These are phyloP conservation scores for Adelphocoris suturalis DNA, from an alignment of 2,888 invertebrate genomes.

Conservation along the genomic window DNA sequence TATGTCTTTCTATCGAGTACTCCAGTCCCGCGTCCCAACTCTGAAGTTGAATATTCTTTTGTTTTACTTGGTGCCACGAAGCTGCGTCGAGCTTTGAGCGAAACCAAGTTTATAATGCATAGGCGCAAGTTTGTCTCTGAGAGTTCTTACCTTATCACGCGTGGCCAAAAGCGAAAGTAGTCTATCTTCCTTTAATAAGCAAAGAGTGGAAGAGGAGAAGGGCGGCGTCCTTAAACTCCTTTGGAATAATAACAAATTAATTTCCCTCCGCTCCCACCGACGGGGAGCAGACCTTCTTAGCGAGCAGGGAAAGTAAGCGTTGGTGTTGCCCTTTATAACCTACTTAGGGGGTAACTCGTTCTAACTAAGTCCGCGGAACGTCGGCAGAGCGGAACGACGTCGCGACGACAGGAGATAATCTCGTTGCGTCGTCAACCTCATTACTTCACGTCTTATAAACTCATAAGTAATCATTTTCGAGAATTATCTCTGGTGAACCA, in stretches of 20 bases:
- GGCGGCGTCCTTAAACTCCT: conserved; percentile 44
- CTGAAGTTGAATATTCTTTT: conserved; percentile 58
- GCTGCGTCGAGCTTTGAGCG: conserved; percentile 40
- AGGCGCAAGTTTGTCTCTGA: conserved; percentile 53
- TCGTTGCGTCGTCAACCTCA: conserved; percentile 39
- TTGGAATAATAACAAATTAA: conserved; percentile 52
- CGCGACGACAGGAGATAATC: conserved; percentile 36
- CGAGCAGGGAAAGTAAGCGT: conserved; percentile 32
- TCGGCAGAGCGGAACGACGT: conserved; percentile 11
- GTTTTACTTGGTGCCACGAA: conserved; percentile 62
- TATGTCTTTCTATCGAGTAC: conserved; percentile 47
- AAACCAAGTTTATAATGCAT: conserved; percentile 40
- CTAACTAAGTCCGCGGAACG: conserved; percentile 17
- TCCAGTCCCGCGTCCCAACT: background rate
- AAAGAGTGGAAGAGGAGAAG: conserved; percentile 36
- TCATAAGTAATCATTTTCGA: conserved; percentile 19
- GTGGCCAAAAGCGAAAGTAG: conserved; percentile 64
- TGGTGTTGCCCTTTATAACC: conserved; percentile 39
- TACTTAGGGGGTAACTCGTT: conserved; percentile 28
- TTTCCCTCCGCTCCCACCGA: background rate
- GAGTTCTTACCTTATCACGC: conserved; percentile 61
- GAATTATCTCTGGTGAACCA: too few relatives aligned
- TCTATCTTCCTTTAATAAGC: conserved; percentile 56
- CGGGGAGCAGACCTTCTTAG: conserved; percentile 1
- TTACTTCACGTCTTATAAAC: conserved; percentile 31